Evolutionary conservation across 2,888 invertebrate genomes (phyloP), one percentile per base, ranked within the genome.

Genomic region (Chrysotoxum bicinctum): DNA sequence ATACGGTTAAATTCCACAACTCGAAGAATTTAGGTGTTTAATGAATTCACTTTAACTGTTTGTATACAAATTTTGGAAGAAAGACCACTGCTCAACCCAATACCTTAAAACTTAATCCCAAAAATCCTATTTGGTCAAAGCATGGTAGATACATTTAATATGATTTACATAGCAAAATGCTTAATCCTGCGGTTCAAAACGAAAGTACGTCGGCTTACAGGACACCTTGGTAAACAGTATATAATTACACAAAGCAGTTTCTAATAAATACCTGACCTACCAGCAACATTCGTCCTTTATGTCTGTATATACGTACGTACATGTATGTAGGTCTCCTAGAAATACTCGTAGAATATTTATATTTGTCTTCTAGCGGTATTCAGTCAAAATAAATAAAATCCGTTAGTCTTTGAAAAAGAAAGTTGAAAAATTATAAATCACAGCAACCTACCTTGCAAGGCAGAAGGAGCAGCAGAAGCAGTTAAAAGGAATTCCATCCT

Each of bases 361-460:
- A 40, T 37, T 40, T 23, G 10, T 68, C 21, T 50, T 21, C 23
- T 48, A 32, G 50, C 50, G 48, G 48, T 52, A 32, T 74, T 43
- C 62, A 21, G 62, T 69, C 62, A 72, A 73, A 77, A 77, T 60
- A 69, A 79, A 75, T 45, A 56, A 66, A 60, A 54, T 48, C 21
- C 32, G 19, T 48, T 32, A 64, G 30, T 23, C 19, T 21, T 45
- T 48, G 48, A 5, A 35, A 23, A 52, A 50, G 26, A 70, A 78
- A 74, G 80, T 72, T 75, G 60, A 76, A 73, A 84, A 76, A 85
- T 85, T 76, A 81, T 85, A 85, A 85, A 81, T 85, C 85, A 80
- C 81, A n/a, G 43, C 68, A 54, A 48, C n/a, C 32, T 26, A 16
- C 3, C 43, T 56, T 9, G 30, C 32, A 23, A 48, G 48, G 48